Base-by-base conservation (phyloP, 2,797 vertebrate genomes). In the Manis crassicaudata region DNA sequence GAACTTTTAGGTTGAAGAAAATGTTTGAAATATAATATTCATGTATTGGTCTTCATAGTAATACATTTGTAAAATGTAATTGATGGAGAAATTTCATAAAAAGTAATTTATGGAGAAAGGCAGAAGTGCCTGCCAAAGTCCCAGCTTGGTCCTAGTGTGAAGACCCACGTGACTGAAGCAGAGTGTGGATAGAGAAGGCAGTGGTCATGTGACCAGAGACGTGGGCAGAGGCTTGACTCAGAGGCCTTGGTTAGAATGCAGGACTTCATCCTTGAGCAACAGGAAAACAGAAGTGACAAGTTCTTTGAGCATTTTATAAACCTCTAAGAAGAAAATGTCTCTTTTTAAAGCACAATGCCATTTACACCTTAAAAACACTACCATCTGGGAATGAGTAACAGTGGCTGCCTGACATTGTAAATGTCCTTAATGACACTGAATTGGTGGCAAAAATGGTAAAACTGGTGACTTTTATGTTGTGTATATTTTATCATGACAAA, bases 281-380 rank as follows among this genome's bases (percentile, higher is more conserved):
- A 6, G 56, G 25, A 50, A 91, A 60, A 65, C 9, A 35, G 50
- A 77, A 58, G 35, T 52, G 50, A 79, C 65, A 77, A 72, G 85
- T 21, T 32, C 54, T 62, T 4, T 32, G 9, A 23, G 17, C 17
- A 17, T 84, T 93, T 92, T 65, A 76, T 76, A 76, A 85, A 52
- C 54, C 29, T 54, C 27, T 77, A 65, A 75, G 85, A 90, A 70
- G 18, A 68, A 95, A 80, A 72, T 43, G 35, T 79, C 29, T 80
- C 72, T 23, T 67, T 72, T 35, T 37, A 90, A 84, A 40, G 37
- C 72, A 70, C 20, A 68, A 43, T 56, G 60, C 27, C 40, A 35
- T 56, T 87, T 40, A 40, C 2, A 87, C 27, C 43, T 56, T 83
- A 60, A 83, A 93, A 83, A 73, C 52, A n/a, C 43, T 67, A 68